Evolutionary conservation across 2,113 vertebrate genomes (phyloP).

Genomic region (Accipiter cooperii): DNA sequence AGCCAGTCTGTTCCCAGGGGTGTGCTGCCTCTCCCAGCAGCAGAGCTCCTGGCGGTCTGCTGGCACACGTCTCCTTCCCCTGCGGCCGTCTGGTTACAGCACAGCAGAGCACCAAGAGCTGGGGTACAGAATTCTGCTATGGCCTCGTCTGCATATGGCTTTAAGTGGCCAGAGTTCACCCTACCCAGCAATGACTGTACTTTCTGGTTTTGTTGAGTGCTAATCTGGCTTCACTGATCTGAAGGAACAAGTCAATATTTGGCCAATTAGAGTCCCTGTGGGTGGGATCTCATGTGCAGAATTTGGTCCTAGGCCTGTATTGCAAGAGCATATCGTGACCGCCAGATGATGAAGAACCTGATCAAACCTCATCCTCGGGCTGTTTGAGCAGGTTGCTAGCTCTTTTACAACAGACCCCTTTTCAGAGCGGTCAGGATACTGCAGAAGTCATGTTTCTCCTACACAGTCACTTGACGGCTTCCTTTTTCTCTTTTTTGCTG

Average conservation of each 20-base stretch:
- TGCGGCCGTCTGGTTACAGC: not conserved
- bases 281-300: not conserved
- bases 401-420: not conserved
- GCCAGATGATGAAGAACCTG: not conserved
- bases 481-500: not conserved
- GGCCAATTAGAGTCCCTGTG: not conserved
- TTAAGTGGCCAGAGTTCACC: not conserved
- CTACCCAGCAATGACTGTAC: not conserved
- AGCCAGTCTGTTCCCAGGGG: not conserved
- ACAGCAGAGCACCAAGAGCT: not conserved
- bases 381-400: not conserved
- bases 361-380: not conserved
- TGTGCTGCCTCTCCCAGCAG: not conserved
- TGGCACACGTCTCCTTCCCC: not conserved
- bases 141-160: not conserved
- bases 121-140: not conserved
- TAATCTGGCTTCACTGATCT: not conserved
- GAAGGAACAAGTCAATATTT: not conserved
- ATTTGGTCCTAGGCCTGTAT: not conserved
- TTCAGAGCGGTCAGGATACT: accelerated
- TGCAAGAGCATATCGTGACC: accelerated
- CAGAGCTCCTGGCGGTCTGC: not conserved
- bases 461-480: not conserved
- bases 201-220: not conserved
- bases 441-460: not conserved